phyloP scores from a whole-genome alignment of 2,113 vertebrate species.

The Otolemur garnettii region DNA sequence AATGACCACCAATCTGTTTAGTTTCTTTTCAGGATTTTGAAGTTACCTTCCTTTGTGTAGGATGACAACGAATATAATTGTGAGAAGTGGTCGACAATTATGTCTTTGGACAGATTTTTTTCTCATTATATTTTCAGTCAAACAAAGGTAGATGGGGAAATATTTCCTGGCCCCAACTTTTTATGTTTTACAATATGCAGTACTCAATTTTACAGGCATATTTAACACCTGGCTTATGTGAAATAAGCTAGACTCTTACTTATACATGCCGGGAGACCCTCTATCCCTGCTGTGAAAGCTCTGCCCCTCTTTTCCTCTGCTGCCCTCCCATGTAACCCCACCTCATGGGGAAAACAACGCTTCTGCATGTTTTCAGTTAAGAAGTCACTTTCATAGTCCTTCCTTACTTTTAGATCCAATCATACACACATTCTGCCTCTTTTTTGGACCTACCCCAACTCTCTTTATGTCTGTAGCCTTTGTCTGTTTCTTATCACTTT shows the following conservation, averaged over 20 bases:
- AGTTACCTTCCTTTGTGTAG: background rate
- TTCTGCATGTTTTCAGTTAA: background rate
- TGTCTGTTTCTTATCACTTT: background rate
- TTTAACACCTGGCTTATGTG: background rate
- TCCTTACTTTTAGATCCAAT: background rate
- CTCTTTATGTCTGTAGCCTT: background rate
- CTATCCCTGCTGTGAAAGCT: background rate
- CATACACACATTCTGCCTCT: background rate
- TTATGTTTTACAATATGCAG: background rate
- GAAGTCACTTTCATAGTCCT: background rate
- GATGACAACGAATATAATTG: background rate
- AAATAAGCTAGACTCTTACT: background rate
- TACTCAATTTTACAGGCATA: background rate
- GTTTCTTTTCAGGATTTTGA: constrained; percentile 5
- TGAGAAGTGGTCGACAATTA: background rate
- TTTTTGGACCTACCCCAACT: background rate
- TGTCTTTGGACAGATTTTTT: background rate
- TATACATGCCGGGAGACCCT: background rate
- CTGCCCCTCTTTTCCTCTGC: background rate
- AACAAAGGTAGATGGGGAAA: background rate
- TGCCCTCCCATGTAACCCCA: background rate
- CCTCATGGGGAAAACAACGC: background rate
- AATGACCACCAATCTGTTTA: background rate
- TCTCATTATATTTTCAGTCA: constrained; percentile 16
- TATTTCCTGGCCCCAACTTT: background rate